Base-by-base conservation (phyloP, 2,888 invertebrate species). In the Cheilosia soror region DNA sequence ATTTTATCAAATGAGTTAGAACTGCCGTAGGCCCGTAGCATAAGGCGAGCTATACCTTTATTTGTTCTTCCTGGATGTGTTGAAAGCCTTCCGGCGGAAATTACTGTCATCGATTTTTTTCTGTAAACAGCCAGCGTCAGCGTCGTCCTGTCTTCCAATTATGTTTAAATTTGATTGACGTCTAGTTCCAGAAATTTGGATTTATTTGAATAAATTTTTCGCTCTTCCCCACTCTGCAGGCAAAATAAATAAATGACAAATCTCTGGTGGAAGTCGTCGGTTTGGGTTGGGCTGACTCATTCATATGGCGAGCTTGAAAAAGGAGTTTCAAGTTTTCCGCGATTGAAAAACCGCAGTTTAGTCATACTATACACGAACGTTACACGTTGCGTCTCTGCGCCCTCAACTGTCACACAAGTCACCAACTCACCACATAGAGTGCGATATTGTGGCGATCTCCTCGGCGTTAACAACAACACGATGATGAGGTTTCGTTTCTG, bases 331-430 rank as follows among this genome's bases (percentile, higher is more conserved):
- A 63, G 58, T 71, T 80, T 75, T 75, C 44, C 62, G 42, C 47
- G 60, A 66, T 72, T 75, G 60, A 60, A 58, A 78, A 84, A 80
- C 71, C 58, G 27, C 80, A 66, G 80, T 75, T 76, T 84, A 84
- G 80, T 84, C 84, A 84, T 80, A 65, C 69, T 25, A 37, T 57
- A 55, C 49, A 42, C 44, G 7, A 20, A 40, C 31, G 7, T 20
- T 33, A 29, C 44, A 44, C 31, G 20, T 20, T 6, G 44, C 37
- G 58, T 44, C 58, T 62, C 27, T 7, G 62, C 51, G n/a, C 51
- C 33, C 47, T 63, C 27, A 42, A 44, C 68, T 69, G 57, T 25
- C 51, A 25, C 20, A 20, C 20, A 25, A 11, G 2, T 5, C 11
- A 4, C 11, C 4, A 51, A 51, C 11, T 29, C 51, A 42, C 53